Evolutionary conservation across 53 echinoderm and acorn worm species (phyloP), one percentile per base, ranked within the genome.

Genomic region (Arbacia lixula): DNA sequence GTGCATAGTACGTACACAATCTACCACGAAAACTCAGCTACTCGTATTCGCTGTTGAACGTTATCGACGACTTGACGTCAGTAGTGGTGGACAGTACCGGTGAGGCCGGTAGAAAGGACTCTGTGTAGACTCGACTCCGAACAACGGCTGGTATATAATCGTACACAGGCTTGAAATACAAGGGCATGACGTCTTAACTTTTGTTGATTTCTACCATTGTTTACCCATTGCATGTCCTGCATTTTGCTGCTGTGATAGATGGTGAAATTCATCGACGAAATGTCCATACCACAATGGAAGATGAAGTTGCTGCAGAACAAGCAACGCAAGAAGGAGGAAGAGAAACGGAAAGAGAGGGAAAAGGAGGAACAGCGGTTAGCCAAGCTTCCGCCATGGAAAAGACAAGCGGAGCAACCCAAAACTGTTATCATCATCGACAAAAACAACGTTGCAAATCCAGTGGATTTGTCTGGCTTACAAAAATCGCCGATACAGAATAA

Each of bases 261-360:
- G n/a, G n/a, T n/a, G 82, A 81, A 40, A 63, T 43, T 63, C 52
- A 46, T 51, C 49, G 86, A 56, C 66, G 87, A 88, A 72, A 95
- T 93, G 93, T 88, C 87, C 53, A 67, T 92, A 58, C 99, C 99
- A 63, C 66, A 67, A 60, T 99, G 99, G 99, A 99, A 95, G 72
- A 58, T 88, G 42, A 86, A 85, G 41, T 80, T 99, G 74, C 92
- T 90, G 79, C 90, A 95, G 34, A 95, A 43, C 8, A 51, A 31
- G 64, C 82, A 81, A 33, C 49, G 87, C 63, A 94, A 88, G 62
- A 90, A 90, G 61, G 91, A 92, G 40, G 92, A 92, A n/a, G 84
- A 88, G 55, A 89, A 85, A 53, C 86, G 89, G 85, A 90, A 92
- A 35, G 30, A 54, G 41, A 28, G 85, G 52, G 89, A 92, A 39